Base-by-base conservation (phyloP, 1,140 invertebrate genomes). In the Drosophila asahinai region DNA sequence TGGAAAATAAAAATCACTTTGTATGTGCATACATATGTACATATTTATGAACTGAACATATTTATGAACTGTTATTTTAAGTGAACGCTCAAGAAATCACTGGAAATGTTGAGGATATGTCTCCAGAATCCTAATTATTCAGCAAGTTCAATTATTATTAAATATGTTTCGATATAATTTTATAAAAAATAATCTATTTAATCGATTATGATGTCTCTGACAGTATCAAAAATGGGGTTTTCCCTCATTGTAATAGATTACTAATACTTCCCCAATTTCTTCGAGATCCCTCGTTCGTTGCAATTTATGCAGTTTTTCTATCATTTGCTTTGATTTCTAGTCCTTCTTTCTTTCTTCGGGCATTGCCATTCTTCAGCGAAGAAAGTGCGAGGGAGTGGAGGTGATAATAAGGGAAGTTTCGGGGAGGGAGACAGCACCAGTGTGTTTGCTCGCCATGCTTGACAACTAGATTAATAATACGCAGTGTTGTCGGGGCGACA, bases 401-500 rank as follows among this genome's bases (percentile, higher is more conserved):
- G 17, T 6, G 42, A 11, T 17, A 15, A 27, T 14, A 17, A 36
- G 25, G 4, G 17, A 19, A 11, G 38, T 36, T 65, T 14, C 33
- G n/a, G 47, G 43, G 33, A 48, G 5, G 9, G 25, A 40, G 66
- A 70, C n/a, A 71, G 43, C 36, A 65, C 40, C n/a, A 57, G 17
- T 68, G 17, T 68, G 66, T 70, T 72, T 72, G 67, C 22, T 61
- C 38, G 68, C 11, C 55, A 72, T 73, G 70, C 66, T 71, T 73
- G 71, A 73, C 71, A 73, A 73, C 71, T 73, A 73, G 71, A 73
- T 73, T 73, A 71, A 67, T 48, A 70, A 73, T 73, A 71, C 70
- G 70, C 36, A 71, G 70, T 42, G 63, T 63, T 40, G 52, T 57
- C 54, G 36, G 62, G 47, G 64, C 75, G 52, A 42, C 70, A 80